Conservation (phyloP, 2,113 vertebrate species). For the Strix uralensis region DNA sequence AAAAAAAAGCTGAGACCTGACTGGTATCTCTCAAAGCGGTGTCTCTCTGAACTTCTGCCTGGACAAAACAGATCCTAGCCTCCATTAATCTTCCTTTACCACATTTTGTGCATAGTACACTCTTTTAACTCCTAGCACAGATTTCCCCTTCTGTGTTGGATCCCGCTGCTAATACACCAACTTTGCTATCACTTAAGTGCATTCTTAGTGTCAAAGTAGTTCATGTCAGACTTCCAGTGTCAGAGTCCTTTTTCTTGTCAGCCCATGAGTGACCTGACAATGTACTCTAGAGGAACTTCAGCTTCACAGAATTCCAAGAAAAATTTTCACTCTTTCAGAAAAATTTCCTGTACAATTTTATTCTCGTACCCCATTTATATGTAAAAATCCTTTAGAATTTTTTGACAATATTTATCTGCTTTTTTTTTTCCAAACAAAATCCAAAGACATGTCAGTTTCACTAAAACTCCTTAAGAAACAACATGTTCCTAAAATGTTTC, state of each 20-base stretch:
- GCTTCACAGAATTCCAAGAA: background rate
- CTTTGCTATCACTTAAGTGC: background rate
- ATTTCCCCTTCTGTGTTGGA: background rate
- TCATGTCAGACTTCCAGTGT: background rate
- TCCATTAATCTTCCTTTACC: background rate
- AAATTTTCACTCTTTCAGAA: background rate
- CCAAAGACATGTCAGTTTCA: background rate
- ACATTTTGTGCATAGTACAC: background rate
- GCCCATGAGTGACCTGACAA: background rate
- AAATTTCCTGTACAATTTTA: background rate
- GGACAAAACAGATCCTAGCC: background rate
- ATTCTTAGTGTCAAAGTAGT: background rate
- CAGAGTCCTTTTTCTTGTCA: background rate
- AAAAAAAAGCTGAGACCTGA: background rate
- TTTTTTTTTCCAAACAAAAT: background rate
- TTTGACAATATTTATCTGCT: background rate
- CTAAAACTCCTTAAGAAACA: background rate
- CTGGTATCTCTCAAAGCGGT: background rate
- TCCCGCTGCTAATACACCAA: background rate
- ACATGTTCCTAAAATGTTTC: background rate
- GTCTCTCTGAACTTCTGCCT: background rate
- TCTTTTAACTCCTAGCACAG: background rate
- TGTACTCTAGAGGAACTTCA: background rate
- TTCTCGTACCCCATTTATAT: rapidly evolving
- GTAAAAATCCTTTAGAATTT: background rate